Evolutionary conservation across 1,140 invertebrate genomes (phyloP), one percentile per base, ranked within the genome.

Genomic region (Rhyacophila brunnea): DNA sequence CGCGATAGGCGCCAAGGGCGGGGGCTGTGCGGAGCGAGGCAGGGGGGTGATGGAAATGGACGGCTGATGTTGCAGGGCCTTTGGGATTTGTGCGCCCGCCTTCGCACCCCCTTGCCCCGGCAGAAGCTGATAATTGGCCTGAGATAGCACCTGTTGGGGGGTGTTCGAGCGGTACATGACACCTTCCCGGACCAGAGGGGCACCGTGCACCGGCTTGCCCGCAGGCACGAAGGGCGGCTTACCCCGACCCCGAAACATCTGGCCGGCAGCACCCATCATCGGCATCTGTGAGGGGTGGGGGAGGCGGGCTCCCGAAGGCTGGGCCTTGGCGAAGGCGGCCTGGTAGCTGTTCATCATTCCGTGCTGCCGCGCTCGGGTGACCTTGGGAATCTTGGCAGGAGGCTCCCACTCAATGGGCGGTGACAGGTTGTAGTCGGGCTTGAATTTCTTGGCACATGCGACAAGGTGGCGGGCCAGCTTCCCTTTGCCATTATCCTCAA

Each of bases 401-500:
- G 91, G 91, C 70, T 95, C 92, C 90, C 92, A 95, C 69, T 95
- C 92, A 6, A 85, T 74, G 0, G 91, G 85, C 4, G 93, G 92
- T 61, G 89, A 86, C 60, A 94, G 68, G 71, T 95, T 95, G 20
- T 85, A 78, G 52, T 94, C 92, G 0, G 90, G 87, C 71, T 91
- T 87, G 74, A 95, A 96, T 72, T 93, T 93, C 74, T 95, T 95
- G 13, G 85, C 82, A 77, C 95, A 98, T 2, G 92, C 87, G n/a
- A 90, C 81, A 58, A 90, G 82, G 79, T 97, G 95, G 13, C 93
- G 81, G 0, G 88, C 92, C 47, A 96, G 75, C 78, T 96, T 95
- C n/a, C 90, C 89, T 74, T 96, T 96, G 53, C 92, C 90, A 70
- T 94, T 95, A 67, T 95, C 92, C 72, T 97, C 95, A 69, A 95